phyloP scores from a whole-genome alignment of 1,140 invertebrate species.

The Littorina saxatilis region DNA sequence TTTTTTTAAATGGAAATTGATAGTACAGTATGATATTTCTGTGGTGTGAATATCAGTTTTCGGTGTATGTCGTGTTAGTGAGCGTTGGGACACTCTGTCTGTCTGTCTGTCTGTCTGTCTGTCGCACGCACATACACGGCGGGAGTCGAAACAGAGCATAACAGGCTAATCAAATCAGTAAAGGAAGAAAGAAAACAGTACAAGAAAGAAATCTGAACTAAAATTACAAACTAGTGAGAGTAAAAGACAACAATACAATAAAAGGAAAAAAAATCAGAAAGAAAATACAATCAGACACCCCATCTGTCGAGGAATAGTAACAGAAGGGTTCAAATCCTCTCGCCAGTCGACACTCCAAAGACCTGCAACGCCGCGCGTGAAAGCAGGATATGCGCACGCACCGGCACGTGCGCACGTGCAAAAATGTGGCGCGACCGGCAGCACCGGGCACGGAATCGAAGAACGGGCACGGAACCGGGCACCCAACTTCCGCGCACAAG shows the following conservation, averaged over 20 bases:
- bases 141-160: too few relatives aligned
- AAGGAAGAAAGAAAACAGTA: too few relatives aligned
- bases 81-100: too few relatives aligned
- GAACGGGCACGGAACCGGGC: too few relatives aligned
- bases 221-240: background rate
- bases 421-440: constrained; percentile 4
- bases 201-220: background rate
- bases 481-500: background rate
- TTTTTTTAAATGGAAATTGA: too few relatives aligned
- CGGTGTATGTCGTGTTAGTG: too few relatives aligned
- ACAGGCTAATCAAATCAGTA: too few relatives aligned
- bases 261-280: background rate
- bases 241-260: background rate
- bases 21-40: too few relatives aligned
- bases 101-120: too few relatives aligned
- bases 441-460: too few relatives aligned
- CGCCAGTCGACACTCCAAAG: background rate
- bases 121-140: too few relatives aligned
- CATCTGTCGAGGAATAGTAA: background rate
- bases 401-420: background rate
- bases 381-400: background rate
- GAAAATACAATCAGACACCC: background rate
- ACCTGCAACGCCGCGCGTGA: background rate
- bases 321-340: background rate
- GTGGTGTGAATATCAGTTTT: too few relatives aligned